Percentiles rank a stretch among this genome's conserved stretches.
These are phyloP conservation scores for Mesocentrotus franciscanus DNA, from an alignment of 53 echinoderm and acorn worm genomes.

Conservation along the genomic window DNA sequence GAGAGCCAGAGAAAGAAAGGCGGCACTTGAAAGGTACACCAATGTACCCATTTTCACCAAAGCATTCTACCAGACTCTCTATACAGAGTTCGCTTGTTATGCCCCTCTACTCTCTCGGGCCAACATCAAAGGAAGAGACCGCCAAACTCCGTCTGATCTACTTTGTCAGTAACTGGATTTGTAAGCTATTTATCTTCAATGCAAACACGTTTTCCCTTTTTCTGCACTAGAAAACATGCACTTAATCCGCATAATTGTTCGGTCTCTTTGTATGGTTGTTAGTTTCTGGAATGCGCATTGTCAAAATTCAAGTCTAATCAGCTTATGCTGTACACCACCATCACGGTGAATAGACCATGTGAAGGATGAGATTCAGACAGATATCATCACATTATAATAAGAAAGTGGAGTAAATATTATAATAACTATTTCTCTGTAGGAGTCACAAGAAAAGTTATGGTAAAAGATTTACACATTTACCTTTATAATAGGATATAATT, in stretches of 20 bases:
- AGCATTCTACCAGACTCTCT: slow-evolving; percentile 37
- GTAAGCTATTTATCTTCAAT: slow-evolving; percentile 40
- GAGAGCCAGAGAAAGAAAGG: background rate
- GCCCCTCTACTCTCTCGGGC: background rate
- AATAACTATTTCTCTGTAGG: background rate
- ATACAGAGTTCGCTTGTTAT: slow-evolving; percentile 1
- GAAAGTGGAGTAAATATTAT: background rate
- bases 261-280: slow-evolving; percentile 11
- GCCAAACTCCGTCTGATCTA: slow-evolving; percentile 19
- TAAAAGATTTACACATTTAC: no score
- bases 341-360: background rate
- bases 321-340: background rate
- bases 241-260: slow-evolving; percentile 25
- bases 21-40: slow-evolving; percentile 28
- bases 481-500: no score
- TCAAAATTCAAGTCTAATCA: slow-evolving; percentile 39
- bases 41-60: background rate
- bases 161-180: slow-evolving; percentile 43
- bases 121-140: slow-evolving; percentile 14
- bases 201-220: slow-evolving; percentile 1
- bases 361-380: background rate
- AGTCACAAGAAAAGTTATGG: background rate
- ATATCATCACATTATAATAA: background rate
- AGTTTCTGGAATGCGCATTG: slow-evolving; percentile 18
- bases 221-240: slow-evolving; percentile 19